Conservation (phyloP, 2,888 invertebrate genomes). For the Electrophaes corylata region DNA sequence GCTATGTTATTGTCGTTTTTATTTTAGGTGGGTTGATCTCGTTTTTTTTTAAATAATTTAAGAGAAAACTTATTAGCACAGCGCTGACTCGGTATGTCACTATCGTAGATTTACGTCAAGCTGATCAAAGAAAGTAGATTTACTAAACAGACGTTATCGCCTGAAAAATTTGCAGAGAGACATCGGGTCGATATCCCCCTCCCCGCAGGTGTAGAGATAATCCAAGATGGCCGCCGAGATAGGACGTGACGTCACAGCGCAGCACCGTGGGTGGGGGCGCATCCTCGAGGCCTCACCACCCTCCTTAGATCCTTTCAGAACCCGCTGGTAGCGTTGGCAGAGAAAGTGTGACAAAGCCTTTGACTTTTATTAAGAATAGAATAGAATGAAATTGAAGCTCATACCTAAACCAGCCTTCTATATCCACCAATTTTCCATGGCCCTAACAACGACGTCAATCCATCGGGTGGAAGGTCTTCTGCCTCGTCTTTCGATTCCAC, state of each 20-base stretch:
- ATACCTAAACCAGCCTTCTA: background rate
- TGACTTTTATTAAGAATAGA: background rate
- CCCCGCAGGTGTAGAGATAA: constrained; percentile 84
- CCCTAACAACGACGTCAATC: no score
- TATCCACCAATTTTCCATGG: no score
- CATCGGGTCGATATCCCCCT: constrained; percentile 77
- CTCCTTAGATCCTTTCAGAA: constrained; percentile 84
- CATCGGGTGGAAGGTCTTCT: no score
- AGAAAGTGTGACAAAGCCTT: constrained; percentile 19
- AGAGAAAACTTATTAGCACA: background rate
- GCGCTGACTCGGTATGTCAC: background rate
- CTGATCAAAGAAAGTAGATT: constrained; percentile 31
- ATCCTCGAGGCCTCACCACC: constrained; percentile 81
- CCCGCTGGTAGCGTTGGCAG: constrained; percentile 65
- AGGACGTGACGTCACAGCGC: constrained; percentile 84
- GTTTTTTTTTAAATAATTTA: no score
- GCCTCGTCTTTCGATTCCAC: no score
- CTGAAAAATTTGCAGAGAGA: constrained; percentile 76
- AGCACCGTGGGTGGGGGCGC: constrained; percentile 56
- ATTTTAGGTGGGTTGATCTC: no score
- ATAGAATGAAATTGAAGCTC: background rate
- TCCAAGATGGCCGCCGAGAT: constrained; percentile 85
- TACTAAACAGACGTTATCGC: constrained; percentile 57
- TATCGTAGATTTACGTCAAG: background rate
- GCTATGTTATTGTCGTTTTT: no score